Conservation (phyloP, 2,113 vertebrate genomes). For the Grammomys surdaster region DNA sequence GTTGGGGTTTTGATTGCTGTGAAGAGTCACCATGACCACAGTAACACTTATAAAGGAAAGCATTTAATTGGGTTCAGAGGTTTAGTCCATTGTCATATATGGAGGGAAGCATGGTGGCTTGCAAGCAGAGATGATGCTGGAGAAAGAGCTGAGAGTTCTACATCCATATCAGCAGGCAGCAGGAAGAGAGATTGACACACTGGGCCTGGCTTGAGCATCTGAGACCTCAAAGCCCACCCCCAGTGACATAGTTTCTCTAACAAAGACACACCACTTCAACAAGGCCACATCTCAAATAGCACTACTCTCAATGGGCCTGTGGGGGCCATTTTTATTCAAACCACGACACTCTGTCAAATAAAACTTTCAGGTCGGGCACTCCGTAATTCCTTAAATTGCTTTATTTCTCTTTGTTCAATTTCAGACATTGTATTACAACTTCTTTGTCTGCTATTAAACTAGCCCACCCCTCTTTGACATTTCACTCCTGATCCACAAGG, state of each 20-base stretch:
- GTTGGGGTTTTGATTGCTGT: neutral
- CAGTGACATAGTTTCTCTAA: neutral
- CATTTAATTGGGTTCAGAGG: no score
- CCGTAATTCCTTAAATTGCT: neutral
- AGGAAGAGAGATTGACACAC: neutral
- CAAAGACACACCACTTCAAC: neutral
- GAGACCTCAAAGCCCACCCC: neutral
- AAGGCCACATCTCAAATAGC: neutral
- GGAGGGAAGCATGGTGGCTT: no score
- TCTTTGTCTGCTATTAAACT: neutral
- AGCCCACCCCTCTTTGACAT: neutral
- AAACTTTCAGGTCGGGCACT: neutral
- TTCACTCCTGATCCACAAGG: neutral
- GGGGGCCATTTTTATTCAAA: neutral
- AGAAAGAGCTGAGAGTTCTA: neutral
- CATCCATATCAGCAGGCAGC: neutral
- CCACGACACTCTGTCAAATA: neutral
- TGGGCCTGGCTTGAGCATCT: neutral
- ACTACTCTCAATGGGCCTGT: neutral
- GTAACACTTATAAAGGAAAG: neutral
- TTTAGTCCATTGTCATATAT: no score
- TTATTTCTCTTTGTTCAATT: neutral
- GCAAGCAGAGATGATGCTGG: no score
- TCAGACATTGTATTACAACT: neutral
- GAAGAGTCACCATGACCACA: neutral